Percentiles rank a stretch among this genome's conserved stretches.
These are phyloP conservation scores for Mya arenaria DNA, from an alignment of 1,140 invertebrate genomes.

Conservation along the genomic window DNA sequence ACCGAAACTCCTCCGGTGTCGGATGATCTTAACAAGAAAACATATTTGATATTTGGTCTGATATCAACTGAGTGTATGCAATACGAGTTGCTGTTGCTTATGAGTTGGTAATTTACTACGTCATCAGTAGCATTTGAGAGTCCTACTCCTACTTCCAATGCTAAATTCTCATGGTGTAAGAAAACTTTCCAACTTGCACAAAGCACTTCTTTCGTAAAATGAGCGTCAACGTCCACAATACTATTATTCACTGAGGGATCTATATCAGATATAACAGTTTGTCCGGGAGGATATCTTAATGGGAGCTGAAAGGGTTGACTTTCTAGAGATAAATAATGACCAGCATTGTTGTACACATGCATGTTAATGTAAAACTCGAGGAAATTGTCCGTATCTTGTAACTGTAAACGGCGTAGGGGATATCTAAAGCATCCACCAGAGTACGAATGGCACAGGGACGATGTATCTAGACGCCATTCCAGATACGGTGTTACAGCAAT, in stretches of 20 bases:
- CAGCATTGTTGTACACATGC: conserved; percentile 43
- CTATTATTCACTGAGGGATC: neutral
- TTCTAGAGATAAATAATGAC: conserved; percentile 21
- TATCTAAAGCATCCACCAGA: conserved; percentile 35
- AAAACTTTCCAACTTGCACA: conserved; percentile 63
- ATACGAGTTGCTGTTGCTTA: neutral
- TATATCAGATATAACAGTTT: conserved; percentile 57
- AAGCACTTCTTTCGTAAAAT: conserved; percentile 43
- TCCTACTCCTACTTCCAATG: conserved; percentile 59
- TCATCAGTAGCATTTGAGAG: neutral
- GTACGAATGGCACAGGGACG: neutral
- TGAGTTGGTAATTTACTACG: neutral
- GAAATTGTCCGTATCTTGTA: conserved; percentile 10
- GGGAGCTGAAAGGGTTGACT: conserved; percentile 52
- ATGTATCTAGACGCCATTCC: neutral
- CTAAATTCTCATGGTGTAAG: conserved; percentile 51
- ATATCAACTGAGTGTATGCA: neutral
- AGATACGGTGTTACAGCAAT: conserved; percentile 30
- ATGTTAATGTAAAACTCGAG: conserved; percentile 21
- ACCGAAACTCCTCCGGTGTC: conserved; percentile 7
- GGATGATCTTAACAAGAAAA: neutral
- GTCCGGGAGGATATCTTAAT: conserved; percentile 51
- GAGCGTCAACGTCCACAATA: neutral
- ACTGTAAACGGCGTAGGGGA: conserved; percentile 42
- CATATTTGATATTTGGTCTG: neutral